phyloP scores from a whole-genome alignment of 2,888 invertebrate genomes.

The Nycteola revayana region DNA sequence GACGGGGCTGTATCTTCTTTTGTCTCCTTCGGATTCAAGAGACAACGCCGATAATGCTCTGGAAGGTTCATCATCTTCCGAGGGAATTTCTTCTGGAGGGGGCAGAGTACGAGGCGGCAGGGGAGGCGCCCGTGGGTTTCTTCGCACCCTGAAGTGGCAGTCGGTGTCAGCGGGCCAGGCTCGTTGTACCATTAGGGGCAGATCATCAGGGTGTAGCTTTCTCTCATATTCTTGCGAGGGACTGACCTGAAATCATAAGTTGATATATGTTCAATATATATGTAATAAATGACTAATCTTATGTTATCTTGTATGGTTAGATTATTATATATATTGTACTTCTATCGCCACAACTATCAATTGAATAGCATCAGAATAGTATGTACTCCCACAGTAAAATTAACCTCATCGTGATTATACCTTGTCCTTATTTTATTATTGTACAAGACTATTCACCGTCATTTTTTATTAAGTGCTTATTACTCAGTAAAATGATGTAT shows the following conservation, averaged over 20 bases:
- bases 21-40: constrained; percentile 64
- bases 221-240: constrained; percentile 93
- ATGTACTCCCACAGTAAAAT: too few relatives aligned
- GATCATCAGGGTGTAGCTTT: constrained; percentile 93
- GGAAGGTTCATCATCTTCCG: constrained; percentile 60
- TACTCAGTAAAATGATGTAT: too few relatives aligned
- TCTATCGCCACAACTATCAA: too few relatives aligned
- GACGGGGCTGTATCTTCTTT: constrained; percentile 70
- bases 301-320: too few relatives aligned
- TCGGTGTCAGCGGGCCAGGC: constrained; percentile 86
- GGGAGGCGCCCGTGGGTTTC: constrained; percentile 91
- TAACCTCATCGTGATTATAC: too few relatives aligned
- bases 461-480: too few relatives aligned
- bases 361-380: too few relatives aligned
- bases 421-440: too few relatives aligned
- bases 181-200: constrained; percentile 91
- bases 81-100: constrained; percentile 47
- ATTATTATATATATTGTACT: too few relatives aligned
- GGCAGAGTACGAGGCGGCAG: constrained; percentile 83
- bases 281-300: too few relatives aligned
- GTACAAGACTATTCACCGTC: too few relatives aligned
- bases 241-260: constrained; percentile 76
- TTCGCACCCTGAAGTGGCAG: constrained; percentile 91
- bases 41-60: constrained; percentile 71
- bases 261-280: too few relatives aligned